Evolutionary conservation across 2,113 vertebrate genomes (phyloP), one percentile per base, ranked within the genome.

Genomic region (Mystacornis crossleyi): DNA sequence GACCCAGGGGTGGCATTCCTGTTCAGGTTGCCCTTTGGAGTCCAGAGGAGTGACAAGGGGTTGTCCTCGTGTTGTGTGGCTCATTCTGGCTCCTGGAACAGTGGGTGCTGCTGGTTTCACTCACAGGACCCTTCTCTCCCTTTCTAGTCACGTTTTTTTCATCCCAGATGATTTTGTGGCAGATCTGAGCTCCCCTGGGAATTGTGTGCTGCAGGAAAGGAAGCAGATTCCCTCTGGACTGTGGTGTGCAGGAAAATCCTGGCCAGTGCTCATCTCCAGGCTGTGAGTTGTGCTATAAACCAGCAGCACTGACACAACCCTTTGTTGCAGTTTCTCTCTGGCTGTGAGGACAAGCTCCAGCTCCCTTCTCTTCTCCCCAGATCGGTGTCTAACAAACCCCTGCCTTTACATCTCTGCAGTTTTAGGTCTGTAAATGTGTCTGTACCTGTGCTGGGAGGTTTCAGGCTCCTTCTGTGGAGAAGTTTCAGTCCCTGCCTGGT

Each of bases 121-220:
- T 78, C n/a, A 1, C 60, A 38, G 84, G 18, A 38, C 42, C 60
- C 57, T 75, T 51, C 69, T 70, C 34, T 79, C 57, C 83, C 67
- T 83, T 81, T 54, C 45, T n/a, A 1, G 36, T 24, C 0, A 0
- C 3, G 3, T 42, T 80, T 50, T 19, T 57, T 77, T 50, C 17
- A 33, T 72, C 71, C 82, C 62, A 47, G 62, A 4, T 40, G 71
- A 33, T 53, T 72, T 19, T 61, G 3, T 64, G 90, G 78, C 55
- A 66, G 85, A 42, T 26, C 34, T 58, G 89, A 71, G 90, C 77
- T 77, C 33, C 3, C 0, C 36, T 45, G 82, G 54, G 50, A 73
- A 2, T 6, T 14, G 23, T 69, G 83, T 61, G 86, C 55, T 90
- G 48, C 57, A 67, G 48, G 34, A 8, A 2, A 13, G 48, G 36